Conservation (phyloP, 2,797 vertebrate species). For the Girardinus metallicus region DNA sequence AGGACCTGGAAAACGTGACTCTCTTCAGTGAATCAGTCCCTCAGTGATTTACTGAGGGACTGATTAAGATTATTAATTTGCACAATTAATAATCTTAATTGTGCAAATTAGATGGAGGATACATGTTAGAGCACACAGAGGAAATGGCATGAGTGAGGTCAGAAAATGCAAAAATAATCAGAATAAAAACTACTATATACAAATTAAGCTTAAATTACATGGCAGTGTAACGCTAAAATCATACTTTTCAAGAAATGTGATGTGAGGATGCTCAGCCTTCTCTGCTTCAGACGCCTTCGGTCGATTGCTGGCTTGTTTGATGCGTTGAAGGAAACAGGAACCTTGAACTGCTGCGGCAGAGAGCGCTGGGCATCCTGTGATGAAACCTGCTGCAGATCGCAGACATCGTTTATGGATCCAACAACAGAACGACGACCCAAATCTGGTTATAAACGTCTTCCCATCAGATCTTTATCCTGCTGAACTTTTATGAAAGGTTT, state of each 20-base stretch:
- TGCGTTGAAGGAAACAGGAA: background rate
- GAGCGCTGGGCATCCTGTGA: too few relatives aligned
- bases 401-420: background rate
- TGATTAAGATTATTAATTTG: too few relatives aligned
- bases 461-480: too few relatives aligned
- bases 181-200: conserved; percentile 51
- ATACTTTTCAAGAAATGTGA: conserved; percentile 23
- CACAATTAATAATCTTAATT: conserved; percentile 2
- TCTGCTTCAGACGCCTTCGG: conserved; percentile 32
- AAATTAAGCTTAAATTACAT: conserved; percentile 50
- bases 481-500: too few relatives aligned
- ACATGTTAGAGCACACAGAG: conserved; percentile 10
- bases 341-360: background rate
- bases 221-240: conserved; percentile 74
- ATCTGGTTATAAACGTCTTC: too few relatives aligned
- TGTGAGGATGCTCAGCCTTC: conserved; percentile 18
- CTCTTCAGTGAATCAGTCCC: background rate
- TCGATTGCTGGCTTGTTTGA: background rate
- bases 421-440: background rate
- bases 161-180: conserved; percentile 25
- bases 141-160: conserved; percentile 3
- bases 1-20: background rate
- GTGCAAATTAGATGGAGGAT: conserved; percentile 2
- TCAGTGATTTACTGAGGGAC: too few relatives aligned
- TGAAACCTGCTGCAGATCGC: background rate